Evolutionary conservation across 2,888 invertebrate genomes (phyloP).

Genomic region (Trachelus stipa): DNA sequence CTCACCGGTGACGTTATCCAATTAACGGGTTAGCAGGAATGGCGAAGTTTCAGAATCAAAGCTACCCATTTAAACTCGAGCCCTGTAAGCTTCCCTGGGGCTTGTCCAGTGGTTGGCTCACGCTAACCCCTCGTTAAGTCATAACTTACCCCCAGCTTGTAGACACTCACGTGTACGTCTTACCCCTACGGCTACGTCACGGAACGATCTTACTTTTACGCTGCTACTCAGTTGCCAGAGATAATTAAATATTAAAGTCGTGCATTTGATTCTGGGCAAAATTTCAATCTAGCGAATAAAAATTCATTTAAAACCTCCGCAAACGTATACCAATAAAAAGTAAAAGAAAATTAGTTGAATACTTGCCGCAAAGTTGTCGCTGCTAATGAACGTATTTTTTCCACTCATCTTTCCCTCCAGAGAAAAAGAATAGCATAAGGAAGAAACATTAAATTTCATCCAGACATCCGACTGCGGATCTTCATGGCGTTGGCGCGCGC

Average conservation of each 20-base stretch:
- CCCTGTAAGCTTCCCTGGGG: slow-evolving; percentile 54
- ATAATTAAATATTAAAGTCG: slow-evolving; percentile 36
- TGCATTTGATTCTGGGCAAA: background rate
- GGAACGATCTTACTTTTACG: slow-evolving; percentile 36
- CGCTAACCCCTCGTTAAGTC: slow-evolving; percentile 66
- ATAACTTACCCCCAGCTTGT: slow-evolving; percentile 60
- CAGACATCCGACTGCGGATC: background rate
- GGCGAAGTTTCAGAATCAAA: slow-evolving; percentile 56
- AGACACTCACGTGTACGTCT: slow-evolving; percentile 30
- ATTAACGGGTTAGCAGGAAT: slow-evolving; percentile 43
- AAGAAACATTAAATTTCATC: background rate
- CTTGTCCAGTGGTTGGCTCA: slow-evolving; percentile 55
- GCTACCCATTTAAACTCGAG: slow-evolving; percentile 56
- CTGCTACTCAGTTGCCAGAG: slow-evolving; percentile 23
- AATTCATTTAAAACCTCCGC: background rate
- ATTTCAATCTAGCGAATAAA: background rate
- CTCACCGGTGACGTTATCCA: slow-evolving; percentile 19
- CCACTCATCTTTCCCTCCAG: background rate
- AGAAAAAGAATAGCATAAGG: background rate
- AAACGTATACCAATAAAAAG: background rate
- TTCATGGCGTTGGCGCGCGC: slow-evolving; percentile 1
- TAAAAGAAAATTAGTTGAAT: background rate
- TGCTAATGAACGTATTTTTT: slow-evolving; percentile 5
- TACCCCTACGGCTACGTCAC: slow-evolving; percentile 14
- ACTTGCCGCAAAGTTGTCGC: background rate